Conservation (phyloP, 2,113 vertebrate genomes). For the Sebastes fasciatus region DNA sequence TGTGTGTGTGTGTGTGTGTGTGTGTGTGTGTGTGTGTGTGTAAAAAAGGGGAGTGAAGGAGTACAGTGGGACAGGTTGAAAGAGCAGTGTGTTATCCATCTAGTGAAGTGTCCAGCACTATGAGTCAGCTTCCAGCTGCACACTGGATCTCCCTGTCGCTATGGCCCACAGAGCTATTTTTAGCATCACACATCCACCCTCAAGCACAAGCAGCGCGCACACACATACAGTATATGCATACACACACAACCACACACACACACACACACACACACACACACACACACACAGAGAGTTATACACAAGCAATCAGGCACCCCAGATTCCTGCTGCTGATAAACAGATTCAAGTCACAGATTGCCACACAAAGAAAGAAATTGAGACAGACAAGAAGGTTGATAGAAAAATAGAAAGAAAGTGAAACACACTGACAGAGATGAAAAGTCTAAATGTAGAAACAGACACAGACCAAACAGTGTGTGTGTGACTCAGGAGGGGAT, state of each 20-base stretch:
- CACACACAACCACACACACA: not conserved
- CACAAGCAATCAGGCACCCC: slow-evolving; percentile 33
- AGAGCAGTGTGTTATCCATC: slow-evolving; percentile 49
- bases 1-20: not conserved
- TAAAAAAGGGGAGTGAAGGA: not conserved
- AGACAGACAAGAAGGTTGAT: slow-evolving; percentile 20
- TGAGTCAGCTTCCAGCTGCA: slow-evolving; percentile 69
- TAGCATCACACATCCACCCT: slow-evolving; percentile 60
- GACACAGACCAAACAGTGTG: slow-evolving; percentile 22
- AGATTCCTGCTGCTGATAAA: not conserved
- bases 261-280: not conserved
- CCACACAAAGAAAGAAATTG: slow-evolving; percentile 10
- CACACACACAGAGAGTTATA: slow-evolving; percentile 13
- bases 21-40: not conserved
- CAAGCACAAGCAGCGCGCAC: slow-evolving; percentile 18
- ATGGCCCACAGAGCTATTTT: slow-evolving; percentile 71
- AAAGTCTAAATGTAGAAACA: slow-evolving; percentile 27
- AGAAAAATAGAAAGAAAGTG: slow-evolving; percentile 1
- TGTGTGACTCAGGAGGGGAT: slow-evolving; percentile 38
- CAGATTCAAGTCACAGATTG: slow-evolving; percentile 11
- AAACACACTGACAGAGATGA: slow-evolving; percentile 26
- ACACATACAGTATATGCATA: not conserved
- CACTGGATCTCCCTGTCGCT: slow-evolving; percentile 66
- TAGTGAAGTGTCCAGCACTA: slow-evolving; percentile 56
- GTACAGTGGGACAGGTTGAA: slow-evolving; percentile 22